Base-by-base conservation (phyloP, 2,113 vertebrate species). In the Crypturellus undulatus region DNA sequence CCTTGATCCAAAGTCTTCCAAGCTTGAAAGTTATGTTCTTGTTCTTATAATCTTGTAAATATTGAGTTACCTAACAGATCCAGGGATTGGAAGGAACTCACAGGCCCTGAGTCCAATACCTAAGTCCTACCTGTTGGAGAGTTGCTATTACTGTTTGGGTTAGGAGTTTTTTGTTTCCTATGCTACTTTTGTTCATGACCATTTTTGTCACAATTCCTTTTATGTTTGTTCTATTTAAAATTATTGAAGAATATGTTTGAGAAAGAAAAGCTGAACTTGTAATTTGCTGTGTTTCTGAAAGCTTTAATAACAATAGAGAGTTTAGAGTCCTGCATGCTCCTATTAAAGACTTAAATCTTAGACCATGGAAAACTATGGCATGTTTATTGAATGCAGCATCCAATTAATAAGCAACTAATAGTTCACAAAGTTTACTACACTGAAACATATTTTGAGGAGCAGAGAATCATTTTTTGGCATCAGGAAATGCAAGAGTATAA, bases 291-390 rank as follows among this genome's bases (percentile, higher is more conserved):
- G 16, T 77, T 87, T 92, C 89, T 60, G 54, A 83, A 87, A 77
- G 64, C 49, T 90, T 92, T 94, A 87, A 83, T 64, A 87, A 51
- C 60, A 92, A 42, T 68, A 67, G 49, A 65, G 49, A 82, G 51
- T 83, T 87, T 76, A 64, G 30, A 62, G 75, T 94, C 68, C 63
- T 87, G 87, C 64, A 91, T 73, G 59, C 73, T 38, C 81, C 94
- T 95, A 96, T 95, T 97, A 94, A 95, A 94, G 52, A 94, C 25
- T 84, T 97, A 94, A 94, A 96, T 97, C 95, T 94, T 80, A 62
- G 71, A 25, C 67, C 0, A 2, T 67, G 68, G 85, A 64, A 78
- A 63, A 36, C 51, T 56, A 21, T 88, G 90, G 64, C 94, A 85
- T 95, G 51, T 95, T 96, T 95, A 95, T 90, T 90, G 89, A 78